Percentiles rank a stretch among this genome's conserved stretches.
Conservation (phyloP, 2,113 vertebrate species). For the Girardinichthys multiradiatus region DNA sequence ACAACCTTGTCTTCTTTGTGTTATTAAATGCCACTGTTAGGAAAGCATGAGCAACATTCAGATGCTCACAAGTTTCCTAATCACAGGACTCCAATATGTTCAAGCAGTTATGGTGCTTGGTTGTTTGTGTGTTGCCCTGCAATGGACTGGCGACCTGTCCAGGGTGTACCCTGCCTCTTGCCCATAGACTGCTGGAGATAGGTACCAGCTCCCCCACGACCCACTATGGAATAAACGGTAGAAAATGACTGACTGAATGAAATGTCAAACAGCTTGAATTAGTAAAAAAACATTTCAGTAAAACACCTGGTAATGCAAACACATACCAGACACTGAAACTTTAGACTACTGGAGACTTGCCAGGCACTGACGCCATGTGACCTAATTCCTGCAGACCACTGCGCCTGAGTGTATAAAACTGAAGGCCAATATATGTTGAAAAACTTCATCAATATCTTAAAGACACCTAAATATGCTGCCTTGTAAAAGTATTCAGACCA, state of each 20-base stretch:
- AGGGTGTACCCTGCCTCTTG: too few species aligned
- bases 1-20: too few species aligned
- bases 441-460: conserved; percentile 7
- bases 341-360: conserved; percentile 57
- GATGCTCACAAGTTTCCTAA: too few species aligned
- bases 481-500: neutral
- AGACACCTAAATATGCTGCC: neutral
- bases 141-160: too few species aligned
- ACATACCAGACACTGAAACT: conserved; percentile 61
- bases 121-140: too few species aligned
- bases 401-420: conserved; percentile 23
- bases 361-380: conserved; percentile 68
- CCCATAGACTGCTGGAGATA: too few species aligned
- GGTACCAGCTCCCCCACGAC: too few species aligned
- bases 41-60: too few species aligned
- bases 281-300: conserved; percentile 20
- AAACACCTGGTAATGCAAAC: conserved; percentile 40
- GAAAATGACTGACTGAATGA: conserved; percentile 6
- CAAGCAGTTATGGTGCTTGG: too few species aligned
- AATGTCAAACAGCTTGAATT: conserved; percentile 5
- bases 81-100: too few species aligned
- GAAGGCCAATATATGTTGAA: conserved; percentile 1
- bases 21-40: too few species aligned
- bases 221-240: neutral
- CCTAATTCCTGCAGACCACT: conserved; percentile 56